Evolutionary conservation across 2,113 vertebrate species (phyloP).

Genomic region (Taurulus bubalis): DNA sequence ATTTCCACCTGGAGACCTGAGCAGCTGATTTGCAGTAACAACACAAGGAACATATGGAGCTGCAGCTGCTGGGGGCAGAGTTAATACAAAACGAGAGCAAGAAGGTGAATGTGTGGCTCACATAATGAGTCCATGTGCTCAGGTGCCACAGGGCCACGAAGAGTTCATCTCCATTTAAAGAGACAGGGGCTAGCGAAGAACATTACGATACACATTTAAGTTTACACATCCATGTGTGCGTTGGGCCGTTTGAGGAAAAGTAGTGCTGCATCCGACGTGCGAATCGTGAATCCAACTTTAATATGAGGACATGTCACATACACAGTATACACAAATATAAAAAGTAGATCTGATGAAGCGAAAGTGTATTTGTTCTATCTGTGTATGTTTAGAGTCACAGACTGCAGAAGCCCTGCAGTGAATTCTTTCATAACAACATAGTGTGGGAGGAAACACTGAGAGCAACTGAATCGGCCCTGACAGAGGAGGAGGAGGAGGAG

Average conservation of each 20-base stretch:
- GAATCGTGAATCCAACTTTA: constrained; percentile 15
- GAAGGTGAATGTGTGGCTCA: constrained; percentile 4
- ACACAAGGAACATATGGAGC: constrained; percentile 39
- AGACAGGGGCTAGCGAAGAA: not conserved
- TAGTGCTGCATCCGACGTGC: not conserved
- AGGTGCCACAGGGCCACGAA: constrained; percentile 18
- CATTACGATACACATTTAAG: not conserved
- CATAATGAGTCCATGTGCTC: constrained; percentile 49
- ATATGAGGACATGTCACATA: constrained; percentile 24
- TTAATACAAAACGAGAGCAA: not conserved
- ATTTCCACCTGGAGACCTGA: constrained; percentile 27
- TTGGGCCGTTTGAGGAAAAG: not conserved
- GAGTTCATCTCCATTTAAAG: constrained; percentile 7
- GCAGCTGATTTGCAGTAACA: constrained; percentile 7
- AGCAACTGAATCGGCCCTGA: constrained; percentile 46
- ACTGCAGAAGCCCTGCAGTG: constrained; percentile 48
- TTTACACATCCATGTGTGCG: not conserved
- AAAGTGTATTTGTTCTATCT: constrained; percentile 2
- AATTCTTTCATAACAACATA: constrained; percentile 54
- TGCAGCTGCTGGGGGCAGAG: constrained; percentile 30
- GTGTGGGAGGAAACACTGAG: constrained; percentile 58
- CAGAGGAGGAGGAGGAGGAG: constrained; percentile 30
- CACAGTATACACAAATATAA: not conserved
- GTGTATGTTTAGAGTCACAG: constrained; percentile 29
- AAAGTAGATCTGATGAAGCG: not conserved